Conservation (phyloP, 2,797 vertebrate species). For the Ctenopoma multispine region DNA sequence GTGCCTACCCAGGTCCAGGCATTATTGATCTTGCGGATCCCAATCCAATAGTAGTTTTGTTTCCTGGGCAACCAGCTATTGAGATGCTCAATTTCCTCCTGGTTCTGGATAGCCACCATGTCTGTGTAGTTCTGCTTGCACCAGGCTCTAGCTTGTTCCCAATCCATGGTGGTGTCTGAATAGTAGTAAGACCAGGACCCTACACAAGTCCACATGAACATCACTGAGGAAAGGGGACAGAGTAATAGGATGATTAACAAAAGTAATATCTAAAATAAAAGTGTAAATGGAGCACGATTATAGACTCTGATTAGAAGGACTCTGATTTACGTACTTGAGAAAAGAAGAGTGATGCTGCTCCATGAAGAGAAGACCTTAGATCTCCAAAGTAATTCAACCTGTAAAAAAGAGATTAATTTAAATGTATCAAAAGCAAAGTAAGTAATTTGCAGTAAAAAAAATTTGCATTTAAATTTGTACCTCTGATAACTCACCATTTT, state of each 20-base stretch:
- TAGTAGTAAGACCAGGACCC: constrained; percentile 83
- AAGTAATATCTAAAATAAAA: not conserved
- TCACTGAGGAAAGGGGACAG: constrained; percentile 62
- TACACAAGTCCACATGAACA: constrained; percentile 69
- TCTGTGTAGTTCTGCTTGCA: constrained; percentile 79
- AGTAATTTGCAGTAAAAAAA: not conserved
- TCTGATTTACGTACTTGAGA: constrained; percentile 70
- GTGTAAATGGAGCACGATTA: not conserved
- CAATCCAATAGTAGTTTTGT: constrained; percentile 84
- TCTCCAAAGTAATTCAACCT: constrained; percentile 56
- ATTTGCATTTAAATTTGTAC: not conserved
- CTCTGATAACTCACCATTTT: constrained; percentile 74
- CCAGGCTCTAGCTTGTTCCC: constrained; percentile 72
- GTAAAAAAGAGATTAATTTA: constrained; percentile 24
- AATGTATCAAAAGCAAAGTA: not conserved
- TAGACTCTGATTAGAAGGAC: not conserved
- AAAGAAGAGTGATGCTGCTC: constrained; percentile 60
- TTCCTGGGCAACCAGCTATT: constrained; percentile 65
- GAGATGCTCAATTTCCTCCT: constrained; percentile 82
- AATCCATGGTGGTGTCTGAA: constrained; percentile 75
- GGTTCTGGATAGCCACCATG: constrained; percentile 89
- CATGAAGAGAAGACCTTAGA: constrained; percentile 37
- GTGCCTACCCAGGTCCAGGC: constrained; percentile 88
- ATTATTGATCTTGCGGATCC: constrained; percentile 83
- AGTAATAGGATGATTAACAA: not conserved